Evolutionary conservation across 2,797 vertebrate species (phyloP).

Genomic region (Thunnus albacares): DNA sequence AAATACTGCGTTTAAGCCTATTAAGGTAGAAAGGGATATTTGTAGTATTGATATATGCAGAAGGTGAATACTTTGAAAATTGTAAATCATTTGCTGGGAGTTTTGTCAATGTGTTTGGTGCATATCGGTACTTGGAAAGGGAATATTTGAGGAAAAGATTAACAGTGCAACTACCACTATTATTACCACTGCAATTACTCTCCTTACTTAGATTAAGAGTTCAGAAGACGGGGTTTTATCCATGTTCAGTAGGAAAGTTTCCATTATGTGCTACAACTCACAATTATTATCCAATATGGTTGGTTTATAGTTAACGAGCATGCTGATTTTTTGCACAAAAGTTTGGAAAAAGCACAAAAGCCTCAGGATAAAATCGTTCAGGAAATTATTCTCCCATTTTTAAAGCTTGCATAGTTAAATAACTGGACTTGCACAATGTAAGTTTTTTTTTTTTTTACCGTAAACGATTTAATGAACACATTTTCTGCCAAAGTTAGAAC

Average conservation of each 20-base stretch:
- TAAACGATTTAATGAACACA: too few relatives aligned
- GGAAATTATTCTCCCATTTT: background rate
- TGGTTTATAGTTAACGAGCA: background rate
- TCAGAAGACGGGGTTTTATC: too few relatives aligned
- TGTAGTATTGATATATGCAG: background rate
- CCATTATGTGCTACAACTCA: too few relatives aligned
- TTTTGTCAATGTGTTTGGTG: background rate
- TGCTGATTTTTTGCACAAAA: too few relatives aligned
- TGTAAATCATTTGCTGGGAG: background rate
- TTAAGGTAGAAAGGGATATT: background rate
- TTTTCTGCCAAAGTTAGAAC: too few relatives aligned
- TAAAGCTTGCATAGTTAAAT: background rate
- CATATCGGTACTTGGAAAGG: background rate
- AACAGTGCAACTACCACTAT: background rate
- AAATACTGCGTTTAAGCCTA: background rate
- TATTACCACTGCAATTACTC: too few relatives aligned
- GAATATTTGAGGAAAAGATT: background rate
- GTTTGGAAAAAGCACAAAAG: background rate
- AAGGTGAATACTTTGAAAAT: background rate
- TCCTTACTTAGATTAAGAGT: background rate
- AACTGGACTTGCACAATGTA: background rate
- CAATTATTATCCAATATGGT: background rate
- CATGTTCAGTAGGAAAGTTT: too few relatives aligned
- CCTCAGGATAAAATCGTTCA: background rate
- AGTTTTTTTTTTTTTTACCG: too few relatives aligned